A percentile compares a stretch with the other conserved stretches of the same genome.
These are phyloP conservation scores for Valencia hispanica DNA, from an alignment of 2,797 vertebrate genomes.

Conservation along the genomic window DNA sequence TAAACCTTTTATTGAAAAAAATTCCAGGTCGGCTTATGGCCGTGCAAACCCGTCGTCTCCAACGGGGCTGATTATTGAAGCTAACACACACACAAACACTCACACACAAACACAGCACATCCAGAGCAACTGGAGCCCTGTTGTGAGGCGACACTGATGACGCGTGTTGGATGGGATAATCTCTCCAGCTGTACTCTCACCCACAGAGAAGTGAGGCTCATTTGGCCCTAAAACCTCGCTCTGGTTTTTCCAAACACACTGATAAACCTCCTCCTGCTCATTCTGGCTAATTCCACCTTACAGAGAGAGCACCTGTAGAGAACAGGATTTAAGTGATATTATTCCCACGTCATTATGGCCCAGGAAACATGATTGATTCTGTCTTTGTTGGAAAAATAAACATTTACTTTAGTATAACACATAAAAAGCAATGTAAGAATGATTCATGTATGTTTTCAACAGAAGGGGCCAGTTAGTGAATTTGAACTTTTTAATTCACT, in stretches of 20 bases:
- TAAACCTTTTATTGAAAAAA: slow-evolving; percentile 89
- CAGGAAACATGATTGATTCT: background rate
- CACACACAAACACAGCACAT: slow-evolving; percentile 43
- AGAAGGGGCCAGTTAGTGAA: background rate
- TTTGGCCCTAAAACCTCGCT: slow-evolving; percentile 53
- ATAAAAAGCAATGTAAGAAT: background rate
- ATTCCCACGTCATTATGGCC: background rate
- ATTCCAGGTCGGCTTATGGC: slow-evolving; percentile 89
- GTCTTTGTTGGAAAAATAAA: background rate
- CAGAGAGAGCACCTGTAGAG: background rate
- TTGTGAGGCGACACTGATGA: slow-evolving; percentile 74
- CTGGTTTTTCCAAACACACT: slow-evolving; percentile 43
- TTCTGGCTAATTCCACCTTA: slow-evolving; percentile 11
- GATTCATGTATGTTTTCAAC: slow-evolving; percentile 10
- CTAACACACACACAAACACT: slow-evolving; percentile 50
- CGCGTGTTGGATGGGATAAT: slow-evolving; percentile 78
- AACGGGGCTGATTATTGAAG: slow-evolving; percentile 75
- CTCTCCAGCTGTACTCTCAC: slow-evolving; percentile 73
- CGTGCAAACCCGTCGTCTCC: slow-evolving; percentile 73
- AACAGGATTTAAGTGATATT: background rate
- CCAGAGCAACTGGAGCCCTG: slow-evolving; percentile 62
- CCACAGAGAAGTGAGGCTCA: slow-evolving; percentile 61
- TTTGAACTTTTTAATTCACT: slow-evolving; percentile 18
- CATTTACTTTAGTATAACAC: background rate
- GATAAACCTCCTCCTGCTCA: slow-evolving; percentile 25